phyloP scores from a whole-genome alignment of 2,113 vertebrate genomes.

The Cyanoliseus patagonus region DNA sequence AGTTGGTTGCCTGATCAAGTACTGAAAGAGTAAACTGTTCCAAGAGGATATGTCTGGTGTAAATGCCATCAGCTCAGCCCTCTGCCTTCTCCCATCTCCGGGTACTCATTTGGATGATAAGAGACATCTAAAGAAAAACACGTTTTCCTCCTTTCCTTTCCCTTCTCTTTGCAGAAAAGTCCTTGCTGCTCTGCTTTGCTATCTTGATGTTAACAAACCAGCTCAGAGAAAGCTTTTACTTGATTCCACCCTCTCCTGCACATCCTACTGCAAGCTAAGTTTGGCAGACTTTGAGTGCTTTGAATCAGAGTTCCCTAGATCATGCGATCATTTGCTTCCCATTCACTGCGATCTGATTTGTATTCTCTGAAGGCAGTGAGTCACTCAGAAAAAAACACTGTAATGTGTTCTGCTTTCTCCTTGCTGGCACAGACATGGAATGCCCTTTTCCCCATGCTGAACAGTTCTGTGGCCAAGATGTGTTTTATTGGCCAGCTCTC shows the following conservation, averaged over 20 bases:
- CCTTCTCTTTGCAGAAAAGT: too few species aligned
- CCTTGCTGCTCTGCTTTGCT: neutral
- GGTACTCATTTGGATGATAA: neutral
- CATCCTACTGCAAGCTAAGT: neutral
- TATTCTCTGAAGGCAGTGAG: constrained; percentile 10
- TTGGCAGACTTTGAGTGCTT: neutral
- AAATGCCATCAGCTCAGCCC: neutral
- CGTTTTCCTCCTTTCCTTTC: neutral
- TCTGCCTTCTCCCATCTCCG: neutral
- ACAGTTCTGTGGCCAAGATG: neutral
- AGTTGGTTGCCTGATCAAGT: neutral
- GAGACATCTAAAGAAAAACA: neutral
- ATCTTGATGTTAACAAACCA: neutral
- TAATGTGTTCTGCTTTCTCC: neutral
- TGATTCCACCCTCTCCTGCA: neutral
- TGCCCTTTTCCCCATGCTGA: neutral
- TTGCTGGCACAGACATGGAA: neutral
- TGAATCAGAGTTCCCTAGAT: neutral
- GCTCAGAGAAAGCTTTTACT: neutral
- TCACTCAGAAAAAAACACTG: neutral
- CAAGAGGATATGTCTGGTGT: neutral
- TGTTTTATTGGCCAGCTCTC: neutral
- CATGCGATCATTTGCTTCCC: neutral
- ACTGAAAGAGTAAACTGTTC: neutral
- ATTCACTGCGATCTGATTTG: neutral